Evolutionary conservation across 2,113 vertebrate species (phyloP), one percentile per base, ranked within the genome.

Genomic region (Gulo gulo): DNA sequence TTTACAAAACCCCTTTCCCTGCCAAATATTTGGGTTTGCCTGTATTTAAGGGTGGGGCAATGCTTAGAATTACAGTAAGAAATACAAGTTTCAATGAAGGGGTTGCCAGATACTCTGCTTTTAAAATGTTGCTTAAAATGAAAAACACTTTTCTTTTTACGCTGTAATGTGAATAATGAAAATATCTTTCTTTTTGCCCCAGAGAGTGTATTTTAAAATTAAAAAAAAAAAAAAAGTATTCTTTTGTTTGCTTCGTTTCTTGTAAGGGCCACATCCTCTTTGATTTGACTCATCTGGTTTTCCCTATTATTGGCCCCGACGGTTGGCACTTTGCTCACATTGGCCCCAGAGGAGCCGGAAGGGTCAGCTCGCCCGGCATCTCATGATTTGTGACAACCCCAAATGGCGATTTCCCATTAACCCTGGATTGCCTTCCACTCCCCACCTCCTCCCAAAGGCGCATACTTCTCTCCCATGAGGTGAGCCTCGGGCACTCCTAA

Each of bases 331-430:
- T 89, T 82, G 95, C 87, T 97, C 71, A 39, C 39, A 76, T 69
- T 94, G 96, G 85, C 42, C 95, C 95, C 69, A 97, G 91, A 97
- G 39, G 59, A 97, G 94, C 92, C 81, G 87, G 92, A 92, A 91
- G 34, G 76, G 98, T 98, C 98, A 98, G 94, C 95, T 98, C 96
- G 96, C 97, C 97, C 95, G 84, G 90, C 94, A 96, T 94, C 96
- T 97, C 84, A 95, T 98, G 97, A 97, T 98, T 98, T 98, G 95
- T 96, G 93, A 91, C 65, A 98, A 96, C 88, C 93, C 92, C 67
- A 42, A 96, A 97, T 84, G 93, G 91, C 95, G 97, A 98, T 98
- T 98, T 98, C 94, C 98, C 97, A 98, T 98, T 98, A 98, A 98
- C 92, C 98, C 81, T 94, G 26, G 20, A 85, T 94, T 98, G 93